phyloP scores from a whole-genome alignment of 2,888 invertebrate genomes.

The Drosophila anomalipes region DNA sequence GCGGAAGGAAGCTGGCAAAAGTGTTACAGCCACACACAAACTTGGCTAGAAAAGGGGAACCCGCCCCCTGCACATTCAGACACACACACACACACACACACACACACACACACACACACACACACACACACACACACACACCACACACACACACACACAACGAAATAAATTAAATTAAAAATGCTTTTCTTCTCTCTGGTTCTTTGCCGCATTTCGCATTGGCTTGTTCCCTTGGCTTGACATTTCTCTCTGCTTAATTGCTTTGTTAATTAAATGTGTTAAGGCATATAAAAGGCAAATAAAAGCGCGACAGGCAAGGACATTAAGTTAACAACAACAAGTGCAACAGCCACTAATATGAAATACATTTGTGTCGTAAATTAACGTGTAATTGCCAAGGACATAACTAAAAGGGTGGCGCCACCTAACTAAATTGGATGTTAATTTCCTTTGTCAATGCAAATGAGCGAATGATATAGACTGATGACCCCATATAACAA shows the following conservation, averaged over 20 bases:
- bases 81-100: conserved; percentile 10
- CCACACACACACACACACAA: conserved; percentile 8
- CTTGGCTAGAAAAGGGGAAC: conserved; percentile 9
- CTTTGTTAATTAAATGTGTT: conserved; percentile 81
- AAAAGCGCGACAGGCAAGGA: conserved; percentile 59
- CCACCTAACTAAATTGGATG: conserved; percentile 49
- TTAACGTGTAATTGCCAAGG: conserved; percentile 64
- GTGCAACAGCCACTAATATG: conserved; percentile 58
- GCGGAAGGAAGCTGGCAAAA: conserved; percentile 42
- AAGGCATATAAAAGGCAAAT: conserved; percentile 63
- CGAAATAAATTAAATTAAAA: conserved; percentile 73
- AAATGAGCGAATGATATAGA: conserved; percentile 59
- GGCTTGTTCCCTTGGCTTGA: conserved; percentile 47
- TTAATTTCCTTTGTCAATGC: conserved; percentile 55
- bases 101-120: conserved; percentile 2
- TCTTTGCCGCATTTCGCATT: conserved; percentile 18
- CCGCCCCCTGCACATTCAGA: not conserved
- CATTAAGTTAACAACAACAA: conserved; percentile 64
- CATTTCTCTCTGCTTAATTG: conserved; percentile 75
- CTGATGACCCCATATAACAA: conserved; percentile 22
- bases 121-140: conserved; percentile 11
- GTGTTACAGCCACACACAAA: conserved; percentile 29
- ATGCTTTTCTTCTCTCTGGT: conserved; percentile 52
- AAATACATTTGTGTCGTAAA: conserved; percentile 70
- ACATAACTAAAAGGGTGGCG: conserved; percentile 10